Evolutionary conservation across 2,797 vertebrate species (phyloP).

Genomic region (Pseudomugil tenellus): DNA sequence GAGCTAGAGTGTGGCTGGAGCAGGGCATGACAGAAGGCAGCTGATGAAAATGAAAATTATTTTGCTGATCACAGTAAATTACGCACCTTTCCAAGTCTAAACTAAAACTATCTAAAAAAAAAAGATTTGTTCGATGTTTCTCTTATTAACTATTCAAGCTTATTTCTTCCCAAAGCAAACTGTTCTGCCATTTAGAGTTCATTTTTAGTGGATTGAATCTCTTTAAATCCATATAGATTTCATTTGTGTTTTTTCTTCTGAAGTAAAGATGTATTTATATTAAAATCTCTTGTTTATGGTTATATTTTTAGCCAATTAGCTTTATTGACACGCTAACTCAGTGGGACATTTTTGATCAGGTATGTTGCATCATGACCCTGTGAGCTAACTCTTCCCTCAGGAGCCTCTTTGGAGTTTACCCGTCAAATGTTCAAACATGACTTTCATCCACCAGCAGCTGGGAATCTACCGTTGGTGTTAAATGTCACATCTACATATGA

Average conservation of each 20-base stretch:
- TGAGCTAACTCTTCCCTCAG: conserved; percentile 29
- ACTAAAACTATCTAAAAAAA: not conserved
- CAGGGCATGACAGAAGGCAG: no score
- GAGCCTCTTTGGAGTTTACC: conserved; percentile 61
- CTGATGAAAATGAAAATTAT: no score
- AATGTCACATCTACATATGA: conserved; percentile 88
- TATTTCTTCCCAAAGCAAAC: not conserved
- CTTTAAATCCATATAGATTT: conserved; percentile 1
- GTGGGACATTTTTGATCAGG: conserved; percentile 21
- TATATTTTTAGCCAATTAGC: conserved; percentile 35
- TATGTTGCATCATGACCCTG: conserved; percentile 47
- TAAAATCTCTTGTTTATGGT: conserved; percentile 7
- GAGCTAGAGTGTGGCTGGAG: no score
- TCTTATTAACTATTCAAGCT: not conserved
- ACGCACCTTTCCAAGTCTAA: no score
- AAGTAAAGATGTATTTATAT: not conserved
- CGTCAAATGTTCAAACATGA: conserved; percentile 81
- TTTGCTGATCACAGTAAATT: no score
- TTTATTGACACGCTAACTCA: conserved; percentile 29
- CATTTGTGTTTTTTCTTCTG: not conserved
- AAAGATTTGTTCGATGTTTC: not conserved
- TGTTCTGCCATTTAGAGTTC: not conserved
- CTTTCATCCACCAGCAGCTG: conserved; percentile 79
- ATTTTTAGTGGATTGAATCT: not conserved
- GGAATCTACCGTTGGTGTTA: conserved; percentile 78